These are phyloP conservation scores for Phaonia tiefii DNA, from an alignment of 2,888 invertebrate genomes.

Conservation along the genomic window DNA sequence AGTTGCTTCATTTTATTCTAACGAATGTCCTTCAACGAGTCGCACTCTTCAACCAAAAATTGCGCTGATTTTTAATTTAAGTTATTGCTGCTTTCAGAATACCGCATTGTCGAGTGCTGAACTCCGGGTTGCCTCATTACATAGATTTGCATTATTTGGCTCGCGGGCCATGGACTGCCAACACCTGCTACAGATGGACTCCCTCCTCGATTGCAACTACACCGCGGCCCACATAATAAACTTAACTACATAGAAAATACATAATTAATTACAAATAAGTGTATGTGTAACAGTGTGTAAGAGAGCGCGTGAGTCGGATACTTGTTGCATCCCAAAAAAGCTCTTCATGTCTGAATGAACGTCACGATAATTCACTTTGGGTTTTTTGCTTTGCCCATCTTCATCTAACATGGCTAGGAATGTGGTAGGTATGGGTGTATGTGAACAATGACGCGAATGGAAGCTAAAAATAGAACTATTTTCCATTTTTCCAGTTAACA, in stretches of 20 bases:
- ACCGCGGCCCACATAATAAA: not conserved
- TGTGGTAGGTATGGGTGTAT: too few relatives aligned
- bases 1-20: too few relatives aligned
- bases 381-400: not conserved
- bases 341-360: conserved; percentile 4
- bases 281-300: not conserved
- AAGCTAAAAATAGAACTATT: conserved; percentile 53
- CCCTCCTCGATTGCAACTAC: not conserved
- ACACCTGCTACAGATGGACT: too few relatives aligned
- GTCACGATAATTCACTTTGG: conserved; percentile 14
- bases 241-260: not conserved
- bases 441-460: conserved; percentile 58
- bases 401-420: conserved; percentile 4
- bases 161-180: too few relatives aligned
- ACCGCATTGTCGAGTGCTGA: too few relatives aligned
- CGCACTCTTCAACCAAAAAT: too few relatives aligned
- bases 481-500: too few relatives aligned
- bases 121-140: too few relatives aligned
- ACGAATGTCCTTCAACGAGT: too few relatives aligned
- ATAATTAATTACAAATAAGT: not conserved
- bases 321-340: conserved; percentile 35
- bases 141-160: too few relatives aligned
- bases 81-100: too few relatives aligned
- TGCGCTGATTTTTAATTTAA: too few relatives aligned
- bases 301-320: conserved; percentile 7